Conservation (phyloP, 2,888 invertebrate species). For the Spilarctia lutea region DNA sequence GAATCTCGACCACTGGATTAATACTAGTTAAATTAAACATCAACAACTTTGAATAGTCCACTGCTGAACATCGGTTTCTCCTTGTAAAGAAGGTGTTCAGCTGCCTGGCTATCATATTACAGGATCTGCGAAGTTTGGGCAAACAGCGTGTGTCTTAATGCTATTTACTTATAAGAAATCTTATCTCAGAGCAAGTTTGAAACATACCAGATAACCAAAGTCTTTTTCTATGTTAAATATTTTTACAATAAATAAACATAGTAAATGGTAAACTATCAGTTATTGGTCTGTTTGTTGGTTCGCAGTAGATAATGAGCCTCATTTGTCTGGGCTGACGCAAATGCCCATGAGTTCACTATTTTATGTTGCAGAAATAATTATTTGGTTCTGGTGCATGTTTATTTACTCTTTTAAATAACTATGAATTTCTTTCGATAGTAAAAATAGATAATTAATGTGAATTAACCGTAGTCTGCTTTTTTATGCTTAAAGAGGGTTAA, state of each 20-base stretch:
- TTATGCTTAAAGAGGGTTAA: not conserved
- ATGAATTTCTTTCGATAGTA: not conserved
- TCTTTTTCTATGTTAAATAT: not conserved
- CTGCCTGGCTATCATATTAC: too few relatives aligned
- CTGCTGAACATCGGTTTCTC: too few relatives aligned
- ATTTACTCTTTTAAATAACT: not conserved
- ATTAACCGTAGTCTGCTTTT: not conserved
- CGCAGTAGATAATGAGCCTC: conserved; percentile 24
- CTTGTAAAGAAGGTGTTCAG: too few relatives aligned
- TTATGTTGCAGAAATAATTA: not conserved
- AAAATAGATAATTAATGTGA: not conserved
- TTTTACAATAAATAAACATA: conserved; percentile 12
- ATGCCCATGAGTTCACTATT: conserved; percentile 15
- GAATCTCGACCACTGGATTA: too few relatives aligned
- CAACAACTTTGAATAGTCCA: too few relatives aligned
- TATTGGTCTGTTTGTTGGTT: conserved; percentile 21
- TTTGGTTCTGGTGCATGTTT: conserved; percentile 2
- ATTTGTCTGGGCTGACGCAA: conserved; percentile 33
- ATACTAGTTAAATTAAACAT: too few relatives aligned
- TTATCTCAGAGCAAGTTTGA: not conserved
- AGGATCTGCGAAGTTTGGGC: too few relatives aligned
- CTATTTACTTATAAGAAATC: not conserved
- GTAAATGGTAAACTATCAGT: conserved; percentile 29
- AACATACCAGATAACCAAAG: not conserved
- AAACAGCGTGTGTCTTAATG: not conserved